A percentile compares a stretch with the other conserved stretches of the same genome.
phyloP scores from a whole-genome alignment of 2,113 vertebrate genomes.

The Carassius auratus region DNA sequence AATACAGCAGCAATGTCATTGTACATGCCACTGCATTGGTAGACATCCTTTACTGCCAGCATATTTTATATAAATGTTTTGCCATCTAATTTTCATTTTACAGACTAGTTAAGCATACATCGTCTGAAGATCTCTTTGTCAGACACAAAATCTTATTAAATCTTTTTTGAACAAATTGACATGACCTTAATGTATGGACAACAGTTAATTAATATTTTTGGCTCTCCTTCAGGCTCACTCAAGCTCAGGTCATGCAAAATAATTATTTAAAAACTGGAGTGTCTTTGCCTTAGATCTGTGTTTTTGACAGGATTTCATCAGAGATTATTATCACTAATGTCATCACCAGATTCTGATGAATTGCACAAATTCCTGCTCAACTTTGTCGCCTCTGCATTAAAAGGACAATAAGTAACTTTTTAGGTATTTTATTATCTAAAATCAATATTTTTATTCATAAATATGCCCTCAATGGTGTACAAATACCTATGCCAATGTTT shows the following conservation, averaged over 20 bases:
- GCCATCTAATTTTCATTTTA: neutral
- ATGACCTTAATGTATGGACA: no score
- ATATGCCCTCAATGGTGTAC: no score
- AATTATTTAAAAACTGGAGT: constrained; percentile 7
- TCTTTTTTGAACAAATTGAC: neutral
- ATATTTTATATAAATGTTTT: neutral
- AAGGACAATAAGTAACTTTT: no score
- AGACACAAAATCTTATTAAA: neutral
- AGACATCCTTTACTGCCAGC: neutral
- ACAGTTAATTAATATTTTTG: neutral
- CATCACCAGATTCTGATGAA: constrained; percentile 42
- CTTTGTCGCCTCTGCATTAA: constrained; percentile 18
- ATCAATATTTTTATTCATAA: no score
- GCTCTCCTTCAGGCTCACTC: neutral
- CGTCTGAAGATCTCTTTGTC: no score
- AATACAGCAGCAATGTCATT: no score
- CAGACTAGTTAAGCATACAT: neutral
- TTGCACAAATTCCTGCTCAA: constrained; percentile 37
- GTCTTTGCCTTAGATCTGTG: constrained; percentile 31
- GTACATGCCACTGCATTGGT: neutral
- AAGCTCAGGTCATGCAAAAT: neutral
- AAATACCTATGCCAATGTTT: no score
- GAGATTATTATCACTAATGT: neutral
- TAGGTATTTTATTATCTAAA: no score
- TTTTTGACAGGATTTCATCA: constrained; percentile 30